Base-by-base conservation (phyloP, 2,113 vertebrate species). In the Megaptera novaeangliae region DNA sequence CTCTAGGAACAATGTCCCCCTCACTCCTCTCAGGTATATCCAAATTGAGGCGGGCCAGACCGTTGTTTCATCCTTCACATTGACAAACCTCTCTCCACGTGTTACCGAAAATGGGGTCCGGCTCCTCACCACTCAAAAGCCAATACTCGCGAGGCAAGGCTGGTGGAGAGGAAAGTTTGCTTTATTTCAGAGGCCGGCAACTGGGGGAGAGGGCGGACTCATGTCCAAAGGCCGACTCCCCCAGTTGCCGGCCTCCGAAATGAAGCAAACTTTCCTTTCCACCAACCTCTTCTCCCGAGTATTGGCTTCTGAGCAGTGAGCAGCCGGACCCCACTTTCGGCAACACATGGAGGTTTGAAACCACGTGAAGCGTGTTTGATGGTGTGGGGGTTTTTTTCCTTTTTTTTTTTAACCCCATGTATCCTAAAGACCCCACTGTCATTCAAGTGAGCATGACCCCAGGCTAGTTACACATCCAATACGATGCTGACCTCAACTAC, bases 261-360 rank as follows among this genome's bases (percentile, higher is more conserved):
- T 21, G 20, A 20, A 57, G 20, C 55, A 8, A 57, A 57, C 55
- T 57, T 57, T 57, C 6, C 55, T 21, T 57, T 57, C 55, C 55
- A 21, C 55, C 55, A 20, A 57, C 18, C 55, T 57, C 20, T 18
- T 21, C 55, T 21, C 20, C 20, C 0, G 7, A 57, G 55, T 21
- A 57, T 8, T 57, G 55, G 55, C 55, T 57, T 57, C 20, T 57
- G 20, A 57, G 20, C 1, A 0, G 20, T 57, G 0, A 57, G 55
- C 0, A 1, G 20, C 20, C 0, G 7, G 55, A 21, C 7, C 17
- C 20, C 55, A 57, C 55, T 57, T 57, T 57, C 7, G 20, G 55
- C 21, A 21, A 57, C 55, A 57, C 55, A 20, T 8, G 7, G 74
- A 74, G 10, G 0, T 68, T 68, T 86, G 36, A 75, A 87, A 31